Conservation (phyloP, 2,797 vertebrate genomes). For the Microctenopoma lineatum region DNA sequence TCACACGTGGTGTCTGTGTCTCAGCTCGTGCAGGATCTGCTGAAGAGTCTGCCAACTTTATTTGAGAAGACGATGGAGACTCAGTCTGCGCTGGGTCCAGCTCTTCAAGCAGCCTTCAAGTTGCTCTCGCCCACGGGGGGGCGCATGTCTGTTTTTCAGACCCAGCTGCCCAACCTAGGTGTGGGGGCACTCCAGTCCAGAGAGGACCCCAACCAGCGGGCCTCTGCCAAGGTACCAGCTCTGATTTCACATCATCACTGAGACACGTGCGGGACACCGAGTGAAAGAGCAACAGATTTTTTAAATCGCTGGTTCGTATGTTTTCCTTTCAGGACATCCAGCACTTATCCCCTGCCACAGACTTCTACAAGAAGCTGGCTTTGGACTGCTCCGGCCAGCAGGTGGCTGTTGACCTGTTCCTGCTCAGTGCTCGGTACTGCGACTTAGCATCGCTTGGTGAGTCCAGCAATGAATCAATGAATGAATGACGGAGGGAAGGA, state of each 20-base stretch:
- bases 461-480: background rate
- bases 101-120: conserved; percentile 94
- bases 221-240: conserved; percentile 88
- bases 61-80: conserved; percentile 96
- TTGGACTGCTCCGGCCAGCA: conserved; percentile 98
- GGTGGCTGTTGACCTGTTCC: conserved; percentile 95
- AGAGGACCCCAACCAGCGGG: conserved; percentile 93
- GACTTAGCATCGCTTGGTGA: conserved; percentile 94
- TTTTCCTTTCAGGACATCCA: conserved; percentile 88
- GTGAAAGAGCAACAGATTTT: background rate
- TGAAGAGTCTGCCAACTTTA: conserved; percentile 92
- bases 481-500: background rate
- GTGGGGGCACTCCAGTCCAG: conserved; percentile 91
- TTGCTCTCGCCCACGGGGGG: conserved; percentile 94
- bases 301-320: background rate
- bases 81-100: conserved; percentile 93
- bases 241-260: background rate
- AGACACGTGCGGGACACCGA: background rate
- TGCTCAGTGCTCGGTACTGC: conserved; percentile 94
- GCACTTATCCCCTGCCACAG: conserved; percentile 92
- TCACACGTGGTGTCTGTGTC: conserved; percentile 30
- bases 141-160: conserved; percentile 95
- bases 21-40: conserved; percentile 93
- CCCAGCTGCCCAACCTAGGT: conserved; percentile 92
- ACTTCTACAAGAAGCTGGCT: conserved; percentile 98